Percentiles rank a stretch among this genome's conserved stretches.
Evolutionary conservation across 2,888 invertebrate species (phyloP).

Genomic region (Apoda limacodes): DNA sequence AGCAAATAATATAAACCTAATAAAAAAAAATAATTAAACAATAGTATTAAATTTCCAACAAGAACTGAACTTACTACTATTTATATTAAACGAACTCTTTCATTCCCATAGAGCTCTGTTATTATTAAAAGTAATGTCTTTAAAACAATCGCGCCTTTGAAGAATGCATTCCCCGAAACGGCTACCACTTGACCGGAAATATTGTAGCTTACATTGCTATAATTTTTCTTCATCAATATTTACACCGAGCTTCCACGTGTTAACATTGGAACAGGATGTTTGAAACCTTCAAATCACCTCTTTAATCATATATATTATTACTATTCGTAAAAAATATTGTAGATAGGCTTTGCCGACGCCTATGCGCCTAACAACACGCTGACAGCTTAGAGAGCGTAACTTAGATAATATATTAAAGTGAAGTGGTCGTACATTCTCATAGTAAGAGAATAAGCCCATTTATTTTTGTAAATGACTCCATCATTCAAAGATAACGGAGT

Average conservation of each 20-base stretch:
- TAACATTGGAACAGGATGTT: conserved; percentile 60
- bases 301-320: conserved; percentile 60
- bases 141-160: too few relatives aligned
- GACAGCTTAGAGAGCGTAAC: conserved; percentile 41
- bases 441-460: conserved; percentile 42
- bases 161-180: too few relatives aligned
- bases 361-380: conserved; percentile 23
- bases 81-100: too few relatives aligned
- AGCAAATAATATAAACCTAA: too few relatives aligned
- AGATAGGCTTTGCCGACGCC: conserved; percentile 39
- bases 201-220: conserved; percentile 36
- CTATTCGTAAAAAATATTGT: conserved; percentile 48
- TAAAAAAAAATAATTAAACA: too few relatives aligned
- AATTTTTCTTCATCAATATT: conserved; percentile 50
- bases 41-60: too few relatives aligned
- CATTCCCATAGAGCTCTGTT: too few relatives aligned
- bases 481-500: conserved; percentile 59
- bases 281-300: conserved; percentile 46
- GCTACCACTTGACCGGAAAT: conserved; percentile 38
- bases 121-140: too few relatives aligned
- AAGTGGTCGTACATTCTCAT: conserved; percentile 52
- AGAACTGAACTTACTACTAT: too few relatives aligned
- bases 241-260: conserved; percentile 51
- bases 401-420: conserved; percentile 59
- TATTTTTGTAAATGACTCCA: conserved; percentile 66